A percentile compares a stretch with the other conserved stretches of the same genome.
These are phyloP conservation scores for Scomber japonicus DNA, from an alignment of 2,113 vertebrate genomes.

Conservation along the genomic window DNA sequence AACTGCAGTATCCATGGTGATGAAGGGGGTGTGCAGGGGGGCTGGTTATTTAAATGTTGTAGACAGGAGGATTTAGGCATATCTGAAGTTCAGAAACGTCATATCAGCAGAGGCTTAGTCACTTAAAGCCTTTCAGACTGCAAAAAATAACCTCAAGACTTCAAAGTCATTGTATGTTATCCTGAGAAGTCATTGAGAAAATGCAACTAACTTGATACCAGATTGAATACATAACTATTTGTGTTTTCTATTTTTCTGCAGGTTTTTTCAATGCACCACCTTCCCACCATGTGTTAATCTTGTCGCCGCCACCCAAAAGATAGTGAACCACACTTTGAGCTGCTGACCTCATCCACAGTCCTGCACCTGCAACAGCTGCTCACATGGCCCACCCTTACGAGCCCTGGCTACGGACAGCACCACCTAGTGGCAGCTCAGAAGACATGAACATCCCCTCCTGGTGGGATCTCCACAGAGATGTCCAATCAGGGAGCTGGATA, in stretches of 20 bases:
- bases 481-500: constrained; percentile 90
- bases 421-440: constrained; percentile 85
- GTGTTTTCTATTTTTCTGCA: constrained; percentile 59
- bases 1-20: constrained; percentile 69
- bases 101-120: constrained; percentile 35
- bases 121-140: constrained; percentile 13
- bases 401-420: constrained; percentile 92
- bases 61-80: constrained; percentile 65
- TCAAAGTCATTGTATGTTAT: constrained; percentile 15
- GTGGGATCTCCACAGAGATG: constrained; percentile 94
- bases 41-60: constrained; percentile 60
- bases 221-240: constrained; percentile 28
- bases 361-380: constrained; percentile 46
- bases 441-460: constrained; percentile 90
- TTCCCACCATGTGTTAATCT: constrained; percentile 65
- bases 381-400: constrained; percentile 95
- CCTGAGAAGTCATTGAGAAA: constrained; percentile 11
- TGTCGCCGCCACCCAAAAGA: constrained; percentile 19
- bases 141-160: constrained; percentile 34
- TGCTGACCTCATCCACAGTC: constrained; percentile 37
- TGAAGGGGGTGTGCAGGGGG: constrained; percentile 48
- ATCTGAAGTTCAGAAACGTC: constrained; percentile 46
- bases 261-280: constrained; percentile 37
- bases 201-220: constrained; percentile 4
- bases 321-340: constrained; percentile 41